Conservation (phyloP, 2,797 vertebrate species). For the Cercopithecus diana region DNA sequence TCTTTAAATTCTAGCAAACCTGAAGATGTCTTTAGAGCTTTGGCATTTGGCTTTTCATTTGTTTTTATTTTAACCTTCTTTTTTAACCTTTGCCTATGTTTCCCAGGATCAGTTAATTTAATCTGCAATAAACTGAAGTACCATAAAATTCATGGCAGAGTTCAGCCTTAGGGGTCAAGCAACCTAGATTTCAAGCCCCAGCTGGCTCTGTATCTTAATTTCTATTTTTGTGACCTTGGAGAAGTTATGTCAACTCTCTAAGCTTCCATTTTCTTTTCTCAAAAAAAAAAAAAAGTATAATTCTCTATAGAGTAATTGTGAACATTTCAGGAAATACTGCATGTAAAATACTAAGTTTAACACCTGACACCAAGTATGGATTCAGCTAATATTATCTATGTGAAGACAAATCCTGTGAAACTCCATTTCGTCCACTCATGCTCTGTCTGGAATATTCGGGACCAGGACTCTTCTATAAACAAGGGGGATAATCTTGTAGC, state of each 20-base stretch:
- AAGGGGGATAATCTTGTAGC: background rate
- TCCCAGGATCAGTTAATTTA: constrained; percentile 21
- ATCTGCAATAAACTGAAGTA: constrained; percentile 8
- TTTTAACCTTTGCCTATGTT: background rate
- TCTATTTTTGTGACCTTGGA: background rate
- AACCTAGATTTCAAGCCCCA: background rate
- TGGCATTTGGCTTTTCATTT: background rate
- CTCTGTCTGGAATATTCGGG: constrained; percentile 13
- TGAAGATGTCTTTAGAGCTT: background rate
- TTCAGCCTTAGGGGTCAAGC: background rate
- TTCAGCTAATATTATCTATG: background rate
- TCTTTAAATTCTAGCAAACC: constrained; percentile 2
- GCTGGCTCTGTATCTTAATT: background rate
- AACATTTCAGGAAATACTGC: background rate
- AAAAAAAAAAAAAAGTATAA: background rate
- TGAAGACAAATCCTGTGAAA: background rate
- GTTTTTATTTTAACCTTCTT: background rate
- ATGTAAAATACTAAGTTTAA: background rate
- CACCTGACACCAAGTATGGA: background rate
- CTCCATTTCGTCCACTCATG: background rate
- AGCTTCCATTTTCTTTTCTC: background rate
- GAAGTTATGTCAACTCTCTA: constrained; percentile 12
- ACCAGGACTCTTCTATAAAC: background rate
- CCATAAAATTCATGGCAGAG: background rate
- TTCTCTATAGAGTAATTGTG: background rate